phyloP scores from a whole-genome alignment of 1,140 invertebrate species.

The Platyscapa corneri region DNA sequence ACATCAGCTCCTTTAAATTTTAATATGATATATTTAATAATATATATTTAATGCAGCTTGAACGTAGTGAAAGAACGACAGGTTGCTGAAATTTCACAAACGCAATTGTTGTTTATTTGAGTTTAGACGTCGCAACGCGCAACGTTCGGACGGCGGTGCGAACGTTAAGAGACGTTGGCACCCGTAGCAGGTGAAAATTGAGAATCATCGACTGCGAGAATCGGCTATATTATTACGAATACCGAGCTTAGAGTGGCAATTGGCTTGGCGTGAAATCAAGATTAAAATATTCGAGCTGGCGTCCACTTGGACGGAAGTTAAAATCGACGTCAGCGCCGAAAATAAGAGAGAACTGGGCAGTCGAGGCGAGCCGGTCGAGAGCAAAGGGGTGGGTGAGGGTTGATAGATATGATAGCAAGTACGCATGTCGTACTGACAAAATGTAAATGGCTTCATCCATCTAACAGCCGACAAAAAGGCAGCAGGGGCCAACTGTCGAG shows the following conservation, averaged over 20 bases:
- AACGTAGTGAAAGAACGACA: not conserved
- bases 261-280: not conserved
- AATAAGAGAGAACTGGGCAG: conserved; percentile 24
- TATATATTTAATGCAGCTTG: not conserved
- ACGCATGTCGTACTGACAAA: conserved; percentile 74
- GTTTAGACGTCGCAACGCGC: no score
- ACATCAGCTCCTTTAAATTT: not conserved
- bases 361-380: conserved; percentile 46
- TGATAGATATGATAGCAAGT: conserved; percentile 70
- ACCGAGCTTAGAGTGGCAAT: not conserved
- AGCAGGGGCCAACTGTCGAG: conserved; percentile 71
- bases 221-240: not conserved
- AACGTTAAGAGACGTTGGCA: no score
- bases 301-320: not conserved
- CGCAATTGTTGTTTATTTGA: no score
- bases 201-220: not conserved
- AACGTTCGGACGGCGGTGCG: no score
- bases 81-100: no score
- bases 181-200: not conserved
- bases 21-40: no score
- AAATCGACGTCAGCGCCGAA: not conserved
- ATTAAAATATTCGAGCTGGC: not conserved
- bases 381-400: not conserved
- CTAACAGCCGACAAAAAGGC: conserved; percentile 73
- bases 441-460: conserved; percentile 76